A percentile compares a stretch with the other conserved stretches of the same genome.
phyloP scores from a whole-genome alignment of 2,797 vertebrate species.

The Crocidura indochinensis region DNA sequence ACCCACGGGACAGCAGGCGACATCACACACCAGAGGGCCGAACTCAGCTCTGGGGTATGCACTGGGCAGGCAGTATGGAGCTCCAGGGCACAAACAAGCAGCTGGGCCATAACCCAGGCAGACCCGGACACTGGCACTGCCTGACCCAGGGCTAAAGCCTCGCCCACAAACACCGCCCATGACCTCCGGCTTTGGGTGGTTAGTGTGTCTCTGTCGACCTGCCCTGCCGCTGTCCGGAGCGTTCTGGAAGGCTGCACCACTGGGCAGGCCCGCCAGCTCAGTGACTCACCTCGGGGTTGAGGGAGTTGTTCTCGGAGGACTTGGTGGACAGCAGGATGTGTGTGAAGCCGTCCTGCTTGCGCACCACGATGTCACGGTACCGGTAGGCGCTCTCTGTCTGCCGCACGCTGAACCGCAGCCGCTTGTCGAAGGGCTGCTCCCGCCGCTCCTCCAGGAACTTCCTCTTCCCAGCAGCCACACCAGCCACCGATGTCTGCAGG shows the following conservation, averaged over 20 bases:
- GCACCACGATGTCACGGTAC: constrained; percentile 98
- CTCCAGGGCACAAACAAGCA: no score
- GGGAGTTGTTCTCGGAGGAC: constrained; percentile 97
- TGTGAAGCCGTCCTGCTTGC: constrained; percentile 98
- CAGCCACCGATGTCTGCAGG: constrained; percentile 91
- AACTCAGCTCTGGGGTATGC: no score
- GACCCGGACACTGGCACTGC: no score
- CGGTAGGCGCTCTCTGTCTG: constrained; percentile 98
- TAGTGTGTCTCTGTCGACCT: no score
- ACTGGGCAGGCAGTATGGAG: no score
- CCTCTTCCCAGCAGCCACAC: constrained; percentile 93
- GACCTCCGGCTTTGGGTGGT: no score
- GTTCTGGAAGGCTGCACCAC: neutral
- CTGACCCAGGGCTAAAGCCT: no score
- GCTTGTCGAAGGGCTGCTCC: constrained; percentile 96
- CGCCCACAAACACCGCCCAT: no score
- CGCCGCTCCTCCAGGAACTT: constrained; percentile 94
- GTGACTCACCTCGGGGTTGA: constrained; percentile 95
- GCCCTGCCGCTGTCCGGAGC: no score
- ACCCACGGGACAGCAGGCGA: no score
- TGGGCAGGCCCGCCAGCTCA: neutral
- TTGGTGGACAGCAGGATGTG: constrained; percentile 98
- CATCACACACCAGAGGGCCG: no score
- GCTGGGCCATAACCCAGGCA: no score
- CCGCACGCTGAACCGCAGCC: constrained; percentile 96